Evolutionary conservation across 2,888 invertebrate genomes (phyloP), one percentile per base, ranked within the genome.

Genomic region (Eupithecia insigniata): DNA sequence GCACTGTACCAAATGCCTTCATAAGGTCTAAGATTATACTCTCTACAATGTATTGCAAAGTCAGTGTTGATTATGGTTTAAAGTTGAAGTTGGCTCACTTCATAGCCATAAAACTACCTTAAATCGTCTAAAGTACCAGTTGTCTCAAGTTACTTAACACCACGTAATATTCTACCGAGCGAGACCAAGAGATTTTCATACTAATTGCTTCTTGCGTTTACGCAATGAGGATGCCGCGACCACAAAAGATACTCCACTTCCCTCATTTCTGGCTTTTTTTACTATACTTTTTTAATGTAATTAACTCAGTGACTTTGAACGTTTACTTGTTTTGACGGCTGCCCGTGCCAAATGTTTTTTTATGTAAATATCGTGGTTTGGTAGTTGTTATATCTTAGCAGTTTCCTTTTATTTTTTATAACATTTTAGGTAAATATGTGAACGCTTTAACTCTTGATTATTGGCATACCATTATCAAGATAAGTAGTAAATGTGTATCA

Each of bases 131-230:
- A 78, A 76, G 70, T 72, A 73, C 72, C 69, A 77, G 72, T 65
- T 70, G 72, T 76, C 74, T 77, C 77, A 74, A 79, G 77, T 79
- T 80, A 78, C 74, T 75, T 74, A 80, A 80, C 76, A 55, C 76
- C 73, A 76, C 77, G 75, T 79, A 79, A 79, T 83, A 85, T 81
- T 83, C 80, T 78, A 76, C 81, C 78, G 83, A 86, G 88, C 89
- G 87, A 86, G 85, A 89, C 87, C 84, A 78, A 64, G 83, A 84
- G 78, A 86, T 89, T 83, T 88, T 86, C 85, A 88, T 89, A 86
- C 85, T 87, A 90, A 91, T 90, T 86, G 80, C 87, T 87, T 83
- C 83, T 90, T 84, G 80, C 81, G 84, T 82, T 90, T 84, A 80
- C 81, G 84, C 83, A 89, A 90, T 80, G 83, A 84, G 85, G 84